Conservation (phyloP, 2,113 vertebrate genomes). For the Lathamus discolor region DNA sequence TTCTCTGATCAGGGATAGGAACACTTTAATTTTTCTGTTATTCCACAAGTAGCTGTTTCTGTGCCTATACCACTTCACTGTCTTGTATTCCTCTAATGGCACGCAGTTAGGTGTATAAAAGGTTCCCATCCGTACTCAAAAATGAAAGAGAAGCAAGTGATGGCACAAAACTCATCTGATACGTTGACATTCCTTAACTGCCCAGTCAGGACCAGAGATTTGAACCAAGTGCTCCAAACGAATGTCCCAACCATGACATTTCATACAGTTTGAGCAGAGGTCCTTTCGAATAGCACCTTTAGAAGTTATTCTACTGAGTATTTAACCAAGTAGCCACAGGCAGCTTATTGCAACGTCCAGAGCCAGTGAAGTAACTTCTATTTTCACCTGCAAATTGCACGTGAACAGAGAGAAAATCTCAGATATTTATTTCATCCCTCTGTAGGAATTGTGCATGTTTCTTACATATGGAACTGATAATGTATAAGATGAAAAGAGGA, state of each 20-base stretch:
- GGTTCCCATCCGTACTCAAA: background rate
- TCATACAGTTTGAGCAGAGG: background rate
- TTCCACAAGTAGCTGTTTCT: background rate
- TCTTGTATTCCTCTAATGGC: background rate
- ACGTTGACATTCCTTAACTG: background rate
- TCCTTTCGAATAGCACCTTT: background rate
- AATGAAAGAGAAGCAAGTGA: background rate
- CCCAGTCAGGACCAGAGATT: background rate
- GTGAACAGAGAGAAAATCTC: background rate
- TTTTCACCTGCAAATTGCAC: background rate
- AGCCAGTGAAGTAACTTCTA: background rate
- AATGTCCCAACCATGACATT: accelerated
- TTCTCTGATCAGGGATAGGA: background rate
- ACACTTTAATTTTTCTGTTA: background rate
- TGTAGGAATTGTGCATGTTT: background rate
- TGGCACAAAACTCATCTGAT: background rate
- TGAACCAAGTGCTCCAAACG: background rate
- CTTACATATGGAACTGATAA: background rate
- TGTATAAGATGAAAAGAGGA: background rate
- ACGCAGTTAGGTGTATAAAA: too few relatives aligned
- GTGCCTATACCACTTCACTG: background rate
- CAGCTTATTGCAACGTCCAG: background rate
- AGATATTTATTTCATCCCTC: background rate
- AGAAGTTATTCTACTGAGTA: background rate
- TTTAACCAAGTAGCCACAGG: background rate